phyloP scores from a whole-genome alignment of 2,888 invertebrate genomes.

The Electrophaes corylata region DNA sequence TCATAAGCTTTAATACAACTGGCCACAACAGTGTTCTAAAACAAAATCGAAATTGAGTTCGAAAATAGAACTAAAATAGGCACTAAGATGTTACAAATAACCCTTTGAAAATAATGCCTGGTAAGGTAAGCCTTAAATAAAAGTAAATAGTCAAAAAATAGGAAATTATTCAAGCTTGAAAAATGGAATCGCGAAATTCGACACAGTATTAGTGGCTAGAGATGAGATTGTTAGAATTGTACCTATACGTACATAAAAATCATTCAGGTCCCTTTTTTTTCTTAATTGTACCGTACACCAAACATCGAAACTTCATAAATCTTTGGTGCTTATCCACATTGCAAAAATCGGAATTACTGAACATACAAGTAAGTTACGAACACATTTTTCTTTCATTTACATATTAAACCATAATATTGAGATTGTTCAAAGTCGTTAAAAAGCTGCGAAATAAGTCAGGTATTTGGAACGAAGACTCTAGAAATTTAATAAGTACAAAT shows the following conservation, averaged over 20 bases:
- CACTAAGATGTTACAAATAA: slow-evolving; percentile 36
- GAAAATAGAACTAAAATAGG: slow-evolving; percentile 47
- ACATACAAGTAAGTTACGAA: slow-evolving; percentile 75
- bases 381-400: slow-evolving; percentile 76
- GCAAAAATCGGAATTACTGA: slow-evolving; percentile 74
- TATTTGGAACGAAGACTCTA: slow-evolving; percentile 56
- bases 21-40: slow-evolving; percentile 76
- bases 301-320: slow-evolving; percentile 77
- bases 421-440: slow-evolving; percentile 76
- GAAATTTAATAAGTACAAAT: slow-evolving; percentile 25
- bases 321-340: slow-evolving; percentile 83
- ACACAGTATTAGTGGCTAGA: slow-evolving; percentile 71
- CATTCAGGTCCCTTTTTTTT: slow-evolving; percentile 83
- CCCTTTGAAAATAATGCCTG: slow-evolving; percentile 53
- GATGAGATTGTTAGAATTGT: slow-evolving; percentile 82
- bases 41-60: slow-evolving; percentile 61
- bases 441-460: slow-evolving; percentile 81
- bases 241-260: slow-evolving; percentile 77
- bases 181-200: slow-evolving; percentile 45
- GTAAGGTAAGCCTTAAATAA: slow-evolving; percentile 60
- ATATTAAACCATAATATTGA: slow-evolving; percentile 74
- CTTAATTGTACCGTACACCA: slow-evolving; percentile 80
- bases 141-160: slow-evolving; percentile 73
- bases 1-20: slow-evolving; percentile 78
- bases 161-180: slow-evolving; percentile 62